Conservation (phyloP, 2,888 invertebrate genomes). For the Theodoxus fluviatilis region DNA sequence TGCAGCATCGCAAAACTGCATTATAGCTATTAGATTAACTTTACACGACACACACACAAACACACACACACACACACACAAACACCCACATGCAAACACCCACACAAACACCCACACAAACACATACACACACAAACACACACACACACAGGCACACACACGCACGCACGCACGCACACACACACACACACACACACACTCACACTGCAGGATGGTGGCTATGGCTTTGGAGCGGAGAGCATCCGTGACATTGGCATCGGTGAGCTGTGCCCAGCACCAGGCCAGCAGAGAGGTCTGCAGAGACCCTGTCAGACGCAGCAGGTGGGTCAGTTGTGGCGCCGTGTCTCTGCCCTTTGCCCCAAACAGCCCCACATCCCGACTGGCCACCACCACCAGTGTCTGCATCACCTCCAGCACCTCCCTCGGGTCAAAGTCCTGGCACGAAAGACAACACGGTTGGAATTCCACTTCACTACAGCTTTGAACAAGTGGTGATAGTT, state of each 20-base stretch:
- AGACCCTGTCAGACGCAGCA: conserved; percentile 59
- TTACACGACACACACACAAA: no score
- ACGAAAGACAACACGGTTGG: conserved; percentile 22
- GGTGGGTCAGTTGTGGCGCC: conserved; percentile 57
- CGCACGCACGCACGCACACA: neutral
- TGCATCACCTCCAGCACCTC: conserved; percentile 60
- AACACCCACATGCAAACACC: no score
- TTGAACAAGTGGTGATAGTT: no score
- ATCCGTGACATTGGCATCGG: conserved; percentile 36
- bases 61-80: no score
- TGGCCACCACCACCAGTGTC: conserved; percentile 59
- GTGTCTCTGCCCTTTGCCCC: neutral
- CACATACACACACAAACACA: neutral
- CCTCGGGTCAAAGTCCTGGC: conserved; percentile 50
- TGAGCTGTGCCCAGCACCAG: conserved; percentile 59
- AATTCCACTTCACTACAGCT: no score
- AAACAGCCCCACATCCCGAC: conserved; percentile 48
- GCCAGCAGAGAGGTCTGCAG: conserved; percentile 60
- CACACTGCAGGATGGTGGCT: conserved; percentile 29
- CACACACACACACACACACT: conserved; percentile 1
- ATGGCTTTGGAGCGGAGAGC: conserved; percentile 29
- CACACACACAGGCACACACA: neutral
- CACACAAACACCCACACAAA: neutral
- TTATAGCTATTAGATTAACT: no score
- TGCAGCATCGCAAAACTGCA: no score